A percentile compares a stretch with the other conserved stretches of the same genome.
These are phyloP conservation scores for Hepsetus odoe DNA, from an alignment of 2,113 vertebrate species.

Conservation along the genomic window DNA sequence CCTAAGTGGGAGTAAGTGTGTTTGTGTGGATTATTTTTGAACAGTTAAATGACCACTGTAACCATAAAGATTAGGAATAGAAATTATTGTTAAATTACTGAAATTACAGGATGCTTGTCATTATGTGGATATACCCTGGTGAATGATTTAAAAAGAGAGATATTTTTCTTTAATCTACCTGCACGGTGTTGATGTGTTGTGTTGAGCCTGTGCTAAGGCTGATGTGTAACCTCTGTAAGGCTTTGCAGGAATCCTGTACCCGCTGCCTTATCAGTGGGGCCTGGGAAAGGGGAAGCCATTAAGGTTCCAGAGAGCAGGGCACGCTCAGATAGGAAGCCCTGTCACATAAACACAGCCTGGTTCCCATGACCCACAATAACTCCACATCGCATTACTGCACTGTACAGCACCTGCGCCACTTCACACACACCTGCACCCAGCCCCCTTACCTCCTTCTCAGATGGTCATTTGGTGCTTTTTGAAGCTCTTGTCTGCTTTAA, in stretches of 20 bases:
- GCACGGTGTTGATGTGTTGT: conserved; percentile 23
- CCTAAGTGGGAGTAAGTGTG: too few species aligned
- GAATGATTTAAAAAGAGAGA: background rate
- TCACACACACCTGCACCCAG: conserved; percentile 15
- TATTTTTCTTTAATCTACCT: background rate
- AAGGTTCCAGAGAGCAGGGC: conserved; percentile 75
- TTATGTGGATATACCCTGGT: too few species aligned
- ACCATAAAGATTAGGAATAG: too few species aligned
- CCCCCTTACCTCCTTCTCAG: background rate
- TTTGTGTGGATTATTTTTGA: too few species aligned
- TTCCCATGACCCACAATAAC: conserved; percentile 71
- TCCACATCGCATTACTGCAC: conserved; percentile 23
- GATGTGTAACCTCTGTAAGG: conserved; percentile 10
- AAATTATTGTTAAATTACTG: too few species aligned
- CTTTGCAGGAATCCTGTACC: conserved; percentile 31
- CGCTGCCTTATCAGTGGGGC: conserved; percentile 62
- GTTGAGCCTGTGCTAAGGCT: conserved; percentile 31
- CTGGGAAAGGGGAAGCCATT: conserved; percentile 78
- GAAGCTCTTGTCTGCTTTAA: background rate
- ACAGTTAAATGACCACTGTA: too few species aligned
- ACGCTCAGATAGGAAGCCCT: conserved; percentile 73
- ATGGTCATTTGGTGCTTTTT: background rate
- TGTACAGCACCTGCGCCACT: conserved; percentile 11
- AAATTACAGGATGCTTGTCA: too few species aligned
- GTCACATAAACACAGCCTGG: conserved; percentile 72